Conservation (phyloP, 2,113 vertebrate species). For the Scortum barcoo region DNA sequence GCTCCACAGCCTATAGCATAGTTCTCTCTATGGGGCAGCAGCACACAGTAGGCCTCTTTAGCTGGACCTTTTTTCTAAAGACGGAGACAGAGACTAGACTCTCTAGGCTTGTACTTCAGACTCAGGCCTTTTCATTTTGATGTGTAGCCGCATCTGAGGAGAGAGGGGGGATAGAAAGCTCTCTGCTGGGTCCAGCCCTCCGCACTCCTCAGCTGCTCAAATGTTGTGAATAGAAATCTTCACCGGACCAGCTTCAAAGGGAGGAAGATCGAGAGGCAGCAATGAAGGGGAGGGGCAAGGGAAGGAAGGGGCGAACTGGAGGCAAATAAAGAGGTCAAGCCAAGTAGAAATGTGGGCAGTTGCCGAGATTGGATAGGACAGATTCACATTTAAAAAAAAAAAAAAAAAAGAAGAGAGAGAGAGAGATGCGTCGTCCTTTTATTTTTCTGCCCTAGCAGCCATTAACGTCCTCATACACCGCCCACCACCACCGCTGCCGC, state of each 20-base stretch:
- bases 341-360: conserved; percentile 25
- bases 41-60: conserved; percentile 58
- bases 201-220: conserved; percentile 55
- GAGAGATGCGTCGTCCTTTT: too few relatives aligned
- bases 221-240: conserved; percentile 74
- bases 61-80: conserved; percentile 57
- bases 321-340: conserved; percentile 48
- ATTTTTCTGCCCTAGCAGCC: conserved; percentile 32
- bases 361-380: conserved; percentile 46
- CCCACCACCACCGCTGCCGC: conserved; percentile 29
- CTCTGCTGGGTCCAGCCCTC: conserved; percentile 67
- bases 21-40: conserved; percentile 46
- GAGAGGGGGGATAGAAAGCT: conserved; percentile 53
- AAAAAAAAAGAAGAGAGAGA: too few relatives aligned
- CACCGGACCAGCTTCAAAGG: conserved; percentile 73
- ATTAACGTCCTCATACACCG: conserved; percentile 43
- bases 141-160: conserved; percentile 66
- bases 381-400: conserved; percentile 26
- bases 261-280: conserved; percentile 54
- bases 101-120: conserved; percentile 62
- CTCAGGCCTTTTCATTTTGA: conserved; percentile 73
- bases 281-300: conserved; percentile 38
- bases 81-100: conserved; percentile 42
- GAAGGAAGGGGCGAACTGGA: conserved; percentile 47
- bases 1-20: conserved; percentile 54